Evolutionary conservation across 92 coral and sea anemone genomes (phyloP).

Genomic region (Epizoanthus scotinus): DNA sequence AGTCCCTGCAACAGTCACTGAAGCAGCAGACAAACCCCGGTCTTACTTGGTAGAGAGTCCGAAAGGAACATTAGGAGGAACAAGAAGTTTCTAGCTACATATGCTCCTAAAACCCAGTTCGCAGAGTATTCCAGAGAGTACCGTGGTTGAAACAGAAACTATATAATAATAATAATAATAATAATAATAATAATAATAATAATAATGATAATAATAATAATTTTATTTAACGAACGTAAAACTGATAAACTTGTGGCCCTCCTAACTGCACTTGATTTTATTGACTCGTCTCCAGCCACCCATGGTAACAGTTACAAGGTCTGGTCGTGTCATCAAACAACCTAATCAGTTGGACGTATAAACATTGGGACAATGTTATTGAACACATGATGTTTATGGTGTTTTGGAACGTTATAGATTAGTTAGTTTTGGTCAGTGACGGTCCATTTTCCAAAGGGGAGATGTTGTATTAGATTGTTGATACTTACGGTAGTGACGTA

Average conservation of each 20-base stretch:
- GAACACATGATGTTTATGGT: neutral
- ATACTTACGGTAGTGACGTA: too few species aligned
- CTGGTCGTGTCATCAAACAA: slow-evolving; percentile 5
- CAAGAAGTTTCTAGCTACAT: slow-evolving; percentile 7
- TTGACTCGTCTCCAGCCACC: slow-evolving; percentile 5
- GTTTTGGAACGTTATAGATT: too few species aligned
- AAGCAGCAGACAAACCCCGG: slow-evolving; percentile 8
- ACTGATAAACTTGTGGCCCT: too few species aligned
- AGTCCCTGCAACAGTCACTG: slow-evolving; percentile 28
- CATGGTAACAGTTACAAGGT: neutral
- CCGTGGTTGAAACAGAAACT: neutral
- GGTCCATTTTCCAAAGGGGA: too few species aligned
- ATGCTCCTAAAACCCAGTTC: slow-evolving; percentile 23
- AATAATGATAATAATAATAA: too few species aligned
- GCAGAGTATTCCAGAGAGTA: slow-evolving; percentile 7
- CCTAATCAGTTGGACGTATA: slow-evolving; percentile 24
- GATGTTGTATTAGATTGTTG: too few species aligned
- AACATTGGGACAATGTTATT: neutral
- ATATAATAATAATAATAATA: too few species aligned
- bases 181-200: too few species aligned
- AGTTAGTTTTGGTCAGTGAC: too few species aligned
- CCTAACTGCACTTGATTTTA: neutral
- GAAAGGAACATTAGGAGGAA: slow-evolving; percentile 19
- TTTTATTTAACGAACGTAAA: too few species aligned
- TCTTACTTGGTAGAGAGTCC: slow-evolving; percentile 14